phyloP scores from a whole-genome alignment of 2,113 vertebrate genomes.

The Vidua macroura region DNA sequence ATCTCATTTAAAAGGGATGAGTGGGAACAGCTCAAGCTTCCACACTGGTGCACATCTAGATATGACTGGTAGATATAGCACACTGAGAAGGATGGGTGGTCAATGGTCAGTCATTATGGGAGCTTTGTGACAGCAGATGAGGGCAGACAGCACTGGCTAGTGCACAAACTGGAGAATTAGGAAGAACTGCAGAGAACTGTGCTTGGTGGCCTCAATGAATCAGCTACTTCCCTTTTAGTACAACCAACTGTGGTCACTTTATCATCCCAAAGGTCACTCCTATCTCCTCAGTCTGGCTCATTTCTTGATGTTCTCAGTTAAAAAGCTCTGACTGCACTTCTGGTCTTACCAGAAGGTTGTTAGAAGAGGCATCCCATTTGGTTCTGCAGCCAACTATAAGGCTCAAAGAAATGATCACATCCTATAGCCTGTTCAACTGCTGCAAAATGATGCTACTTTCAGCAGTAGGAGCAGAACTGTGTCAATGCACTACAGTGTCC shows the following conservation, averaged over 20 bases:
- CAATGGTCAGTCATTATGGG: accelerated
- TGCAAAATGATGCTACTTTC: neutral
- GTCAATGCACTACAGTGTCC: neutral
- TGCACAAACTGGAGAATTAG: neutral
- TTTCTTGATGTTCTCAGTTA: neutral
- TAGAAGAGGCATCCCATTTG: neutral
- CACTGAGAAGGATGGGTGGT: neutral
- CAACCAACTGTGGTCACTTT: neutral
- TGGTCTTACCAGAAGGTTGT: neutral
- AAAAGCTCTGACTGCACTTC: neutral
- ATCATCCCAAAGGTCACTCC: neutral
- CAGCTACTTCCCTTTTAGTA: neutral
- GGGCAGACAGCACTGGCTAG: neutral
- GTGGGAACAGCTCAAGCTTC: neutral
- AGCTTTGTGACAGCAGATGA: neutral
- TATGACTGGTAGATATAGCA: neutral
- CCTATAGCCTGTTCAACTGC: neutral
- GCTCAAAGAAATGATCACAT: neutral
- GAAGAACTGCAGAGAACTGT: neutral
- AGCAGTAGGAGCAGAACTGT: neutral
- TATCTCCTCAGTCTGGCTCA: neutral
- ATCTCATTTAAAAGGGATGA: neutral
- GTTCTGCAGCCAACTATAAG: neutral
- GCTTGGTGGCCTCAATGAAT: neutral
- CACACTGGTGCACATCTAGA: neutral